phyloP scores from a whole-genome alignment of 2,797 vertebrate species.

The Ciconia nigra region DNA sequence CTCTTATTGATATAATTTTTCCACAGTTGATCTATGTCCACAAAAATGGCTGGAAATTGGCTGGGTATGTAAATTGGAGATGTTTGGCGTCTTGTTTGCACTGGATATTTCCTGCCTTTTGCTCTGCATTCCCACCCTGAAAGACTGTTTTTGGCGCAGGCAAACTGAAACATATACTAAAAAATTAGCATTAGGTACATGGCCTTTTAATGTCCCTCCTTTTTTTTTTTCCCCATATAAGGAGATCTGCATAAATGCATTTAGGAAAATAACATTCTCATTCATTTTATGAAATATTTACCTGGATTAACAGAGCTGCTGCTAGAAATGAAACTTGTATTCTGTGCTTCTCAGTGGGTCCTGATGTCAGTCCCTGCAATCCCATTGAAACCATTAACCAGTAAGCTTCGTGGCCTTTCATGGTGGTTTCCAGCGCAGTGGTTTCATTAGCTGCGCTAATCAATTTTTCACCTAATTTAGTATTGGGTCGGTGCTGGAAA shows the following conservation, averaged over 20 bases:
- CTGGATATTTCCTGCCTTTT: conserved; percentile 44
- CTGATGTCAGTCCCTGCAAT: neutral
- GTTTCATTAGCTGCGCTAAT: neutral
- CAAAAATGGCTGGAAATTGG: conserved; percentile 40
- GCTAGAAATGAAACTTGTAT: neutral
- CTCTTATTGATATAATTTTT: neutral
- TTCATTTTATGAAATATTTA: neutral
- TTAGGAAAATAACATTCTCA: neutral
- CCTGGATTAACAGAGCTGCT: neutral
- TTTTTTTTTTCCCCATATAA: neutral
- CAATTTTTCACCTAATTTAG: neutral
- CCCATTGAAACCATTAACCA: neutral
- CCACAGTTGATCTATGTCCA: neutral
- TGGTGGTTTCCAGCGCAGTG: neutral
- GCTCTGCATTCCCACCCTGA: conserved; percentile 2
- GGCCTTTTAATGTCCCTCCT: neutral
- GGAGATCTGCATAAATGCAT: neutral
- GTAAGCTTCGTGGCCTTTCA: neutral
- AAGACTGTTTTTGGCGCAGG: neutral
- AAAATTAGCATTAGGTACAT: neutral
- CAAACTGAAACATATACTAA: neutral
- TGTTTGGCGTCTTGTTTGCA: neutral
- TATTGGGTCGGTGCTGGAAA: neutral
- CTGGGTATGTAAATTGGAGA: conserved; percentile 25
- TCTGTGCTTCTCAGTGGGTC: neutral